Conservation (phyloP, 2,888 invertebrate genomes). For the Drosophila peninsularis region DNA sequence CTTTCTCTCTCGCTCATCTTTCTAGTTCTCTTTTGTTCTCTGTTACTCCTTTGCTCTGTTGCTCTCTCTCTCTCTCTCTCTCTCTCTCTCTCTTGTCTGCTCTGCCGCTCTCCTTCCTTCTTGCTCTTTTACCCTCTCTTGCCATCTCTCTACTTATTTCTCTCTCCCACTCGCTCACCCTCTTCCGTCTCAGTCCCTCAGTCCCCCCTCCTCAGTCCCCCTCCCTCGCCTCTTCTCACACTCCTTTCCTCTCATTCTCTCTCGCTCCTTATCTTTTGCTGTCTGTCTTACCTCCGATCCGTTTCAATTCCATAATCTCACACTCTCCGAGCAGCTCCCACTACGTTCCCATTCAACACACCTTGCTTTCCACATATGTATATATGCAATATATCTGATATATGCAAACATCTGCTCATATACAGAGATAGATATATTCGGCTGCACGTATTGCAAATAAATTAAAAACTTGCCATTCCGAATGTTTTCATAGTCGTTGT, state of each 20-base stretch:
- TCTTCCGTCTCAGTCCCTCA: too few species aligned
- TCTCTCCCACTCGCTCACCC: neutral
- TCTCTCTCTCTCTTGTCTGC: neutral
- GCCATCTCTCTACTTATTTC: too few species aligned
- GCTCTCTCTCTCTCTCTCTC: neutral
- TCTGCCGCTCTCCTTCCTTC: neutral
- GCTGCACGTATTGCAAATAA: constrained; percentile 17
- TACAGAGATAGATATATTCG: neutral
- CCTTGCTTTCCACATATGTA: neutral
- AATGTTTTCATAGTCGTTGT: constrained; percentile 50
- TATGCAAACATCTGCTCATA: neutral
- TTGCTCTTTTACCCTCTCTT: neutral
- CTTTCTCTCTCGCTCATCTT: neutral
- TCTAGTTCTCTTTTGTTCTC: neutral
- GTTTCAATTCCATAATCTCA: neutral
- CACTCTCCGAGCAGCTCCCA: neutral
- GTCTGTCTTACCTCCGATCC: neutral
- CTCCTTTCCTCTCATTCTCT: too few species aligned
- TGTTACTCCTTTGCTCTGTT: neutral
- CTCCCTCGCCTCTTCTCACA: too few species aligned
- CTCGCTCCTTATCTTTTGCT: too few species aligned
- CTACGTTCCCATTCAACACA: neutral
- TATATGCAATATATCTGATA: neutral
- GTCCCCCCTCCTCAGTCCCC: too few species aligned
- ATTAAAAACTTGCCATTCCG: constrained; percentile 42